Conservation (phyloP, 1,140 invertebrate genomes). For the Anastatus disparis region DNA sequence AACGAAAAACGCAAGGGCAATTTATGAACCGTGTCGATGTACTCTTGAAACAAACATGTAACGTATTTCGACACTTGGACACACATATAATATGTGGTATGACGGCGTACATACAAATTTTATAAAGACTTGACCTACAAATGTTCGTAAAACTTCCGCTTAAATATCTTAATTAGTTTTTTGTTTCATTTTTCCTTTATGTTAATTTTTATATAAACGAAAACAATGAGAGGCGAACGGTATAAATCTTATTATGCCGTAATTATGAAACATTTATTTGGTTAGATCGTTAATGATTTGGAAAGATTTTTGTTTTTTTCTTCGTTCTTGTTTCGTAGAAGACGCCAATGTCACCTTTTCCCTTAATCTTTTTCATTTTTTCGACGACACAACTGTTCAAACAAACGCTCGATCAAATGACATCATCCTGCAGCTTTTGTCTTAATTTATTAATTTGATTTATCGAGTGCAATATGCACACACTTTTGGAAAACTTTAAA, state of each 20-base stretch:
- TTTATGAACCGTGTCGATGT: background rate
- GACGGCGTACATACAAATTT: background rate
- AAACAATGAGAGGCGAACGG: too few species aligned
- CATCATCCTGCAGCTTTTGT: background rate
- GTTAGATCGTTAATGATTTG: too few species aligned
- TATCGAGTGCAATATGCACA: background rate
- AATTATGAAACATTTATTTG: too few species aligned
- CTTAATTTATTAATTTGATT: background rate
- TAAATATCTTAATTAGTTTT: too few species aligned
- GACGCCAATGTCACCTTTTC: background rate
- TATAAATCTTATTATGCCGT: too few species aligned
- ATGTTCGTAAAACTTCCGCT: background rate
- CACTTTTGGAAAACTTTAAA: background rate
- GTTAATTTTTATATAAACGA: background rate
- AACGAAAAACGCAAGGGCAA: too few species aligned
- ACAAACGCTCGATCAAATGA: background rate
- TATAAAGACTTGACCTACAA: background rate
- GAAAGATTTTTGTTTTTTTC: background rate
- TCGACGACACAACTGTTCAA: background rate
- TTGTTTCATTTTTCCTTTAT: background rate
- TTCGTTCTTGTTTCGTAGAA: background rate
- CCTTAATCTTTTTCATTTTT: too few species aligned
- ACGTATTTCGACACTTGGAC: background rate
- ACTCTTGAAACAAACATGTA: background rate
- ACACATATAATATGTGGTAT: too few species aligned